Conservation (phyloP, 1,140 invertebrate species). For the Drosophila saltans region DNA sequence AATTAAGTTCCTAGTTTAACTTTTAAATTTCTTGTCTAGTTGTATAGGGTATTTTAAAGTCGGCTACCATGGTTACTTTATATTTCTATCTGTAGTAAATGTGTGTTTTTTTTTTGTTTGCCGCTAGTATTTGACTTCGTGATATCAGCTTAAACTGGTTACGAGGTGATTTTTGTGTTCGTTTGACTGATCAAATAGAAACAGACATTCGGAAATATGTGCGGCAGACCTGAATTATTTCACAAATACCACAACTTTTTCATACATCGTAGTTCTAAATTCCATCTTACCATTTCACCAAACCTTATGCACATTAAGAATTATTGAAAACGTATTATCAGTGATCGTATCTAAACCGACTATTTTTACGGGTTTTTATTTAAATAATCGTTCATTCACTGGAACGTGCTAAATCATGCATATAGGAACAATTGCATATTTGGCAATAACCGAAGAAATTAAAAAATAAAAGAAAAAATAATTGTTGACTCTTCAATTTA, state of each 20-base stretch:
- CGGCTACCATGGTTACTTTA: background rate
- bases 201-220: background rate
- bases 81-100: background rate
- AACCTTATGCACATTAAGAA: too few relatives aligned
- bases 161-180: background rate
- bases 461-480: too few relatives aligned
- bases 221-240: background rate
- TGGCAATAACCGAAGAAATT: too few relatives aligned
- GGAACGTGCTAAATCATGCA: too few relatives aligned
- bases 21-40: background rate
- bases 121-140: background rate
- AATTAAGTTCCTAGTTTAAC: too few relatives aligned
- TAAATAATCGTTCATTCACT: background rate
- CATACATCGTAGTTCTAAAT: background rate
- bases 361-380: background rate
- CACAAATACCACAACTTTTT: background rate
- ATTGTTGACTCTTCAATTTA: too few relatives aligned
- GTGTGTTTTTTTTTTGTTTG: background rate
- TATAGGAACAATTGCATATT: too few relatives aligned
- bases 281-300: background rate
- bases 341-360: background rate
- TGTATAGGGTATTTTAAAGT: background rate
- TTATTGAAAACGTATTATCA: background rate
- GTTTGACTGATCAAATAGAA: background rate
- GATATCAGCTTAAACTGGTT: background rate